phyloP scores from a whole-genome alignment of 1,140 invertebrate species.

The Brachionus sp. region DNA sequence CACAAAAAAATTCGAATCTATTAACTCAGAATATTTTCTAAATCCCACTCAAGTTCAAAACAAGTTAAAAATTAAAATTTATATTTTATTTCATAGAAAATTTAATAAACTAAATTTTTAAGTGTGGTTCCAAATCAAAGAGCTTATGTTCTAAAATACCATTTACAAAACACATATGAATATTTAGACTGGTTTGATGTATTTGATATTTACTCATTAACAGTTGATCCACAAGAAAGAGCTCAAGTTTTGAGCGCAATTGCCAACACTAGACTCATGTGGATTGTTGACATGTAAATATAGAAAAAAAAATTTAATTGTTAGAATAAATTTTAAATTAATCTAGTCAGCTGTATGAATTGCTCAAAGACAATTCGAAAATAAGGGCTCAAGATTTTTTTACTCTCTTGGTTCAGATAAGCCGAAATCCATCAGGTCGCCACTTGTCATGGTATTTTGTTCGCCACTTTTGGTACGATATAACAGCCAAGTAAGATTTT shows the following conservation, averaged over 20 bases:
- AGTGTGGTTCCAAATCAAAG: background rate
- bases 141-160: background rate
- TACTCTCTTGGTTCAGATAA: background rate
- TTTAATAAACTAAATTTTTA: background rate
- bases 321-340: background rate
- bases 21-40: background rate
- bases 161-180: conserved; percentile 40
- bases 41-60: background rate
- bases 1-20: background rate
- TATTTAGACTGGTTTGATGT: conserved; percentile 8
- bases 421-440: conserved; percentile 21
- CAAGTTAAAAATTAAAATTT: background rate
- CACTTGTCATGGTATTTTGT: conserved; percentile 26
- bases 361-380: background rate
- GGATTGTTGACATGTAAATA: conserved; percentile 42
- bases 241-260: conserved; percentile 5
- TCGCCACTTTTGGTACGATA: conserved; percentile 4
- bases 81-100: background rate
- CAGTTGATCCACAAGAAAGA: conserved; percentile 34
- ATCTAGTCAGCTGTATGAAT: conserved; percentile 12
- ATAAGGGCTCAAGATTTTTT: conserved; percentile 44
- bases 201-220: background rate
- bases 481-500: background rate
- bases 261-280: conserved; percentile 5
- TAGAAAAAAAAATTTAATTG: background rate